phyloP scores from a whole-genome alignment of 2,113 vertebrate species.

The Gobiocypris rarus region DNA sequence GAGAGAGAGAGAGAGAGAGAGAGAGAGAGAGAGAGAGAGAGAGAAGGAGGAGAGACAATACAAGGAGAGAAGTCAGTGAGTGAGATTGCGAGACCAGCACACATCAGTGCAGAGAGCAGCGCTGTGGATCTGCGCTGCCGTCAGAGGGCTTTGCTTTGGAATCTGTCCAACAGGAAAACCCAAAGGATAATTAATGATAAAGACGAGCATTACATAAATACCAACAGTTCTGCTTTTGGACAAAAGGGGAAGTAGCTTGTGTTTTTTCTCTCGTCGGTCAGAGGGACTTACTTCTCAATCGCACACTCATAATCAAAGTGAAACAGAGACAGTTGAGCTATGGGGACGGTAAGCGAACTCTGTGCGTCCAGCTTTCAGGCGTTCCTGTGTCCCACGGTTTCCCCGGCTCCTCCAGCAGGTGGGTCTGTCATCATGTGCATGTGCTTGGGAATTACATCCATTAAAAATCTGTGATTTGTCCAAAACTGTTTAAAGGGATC shows the following conservation, averaged over 20 bases:
- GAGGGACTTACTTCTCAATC: conserved; percentile 12
- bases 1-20: conserved; percentile 14
- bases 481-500: background rate
- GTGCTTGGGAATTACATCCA: conserved; percentile 56
- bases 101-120: conserved; percentile 18
- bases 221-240: conserved; percentile 25
- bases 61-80: conserved; percentile 18
- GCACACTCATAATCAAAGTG: background rate
- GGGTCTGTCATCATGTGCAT: conserved; percentile 44
- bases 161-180: background rate
- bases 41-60: conserved; percentile 36
- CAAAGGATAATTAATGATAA: conserved; percentile 19
- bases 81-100: conserved; percentile 34
- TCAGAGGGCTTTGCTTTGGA: conserved; percentile 28
- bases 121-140: background rate
- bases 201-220: background rate
- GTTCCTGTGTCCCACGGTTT: conserved; percentile 81
- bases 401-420: conserved; percentile 70
- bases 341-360: conserved; percentile 89
- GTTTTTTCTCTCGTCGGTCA: conserved; percentile 26
- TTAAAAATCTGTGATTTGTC: background rate
- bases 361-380: conserved; percentile 91
- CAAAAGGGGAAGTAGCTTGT: conserved; percentile 43
- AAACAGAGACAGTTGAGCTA: conserved; percentile 53
- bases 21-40: conserved; percentile 41